A percentile compares a stretch with the other conserved stretches of the same genome.
phyloP scores from a whole-genome alignment of 2,113 vertebrate genomes.

The Dermatemys mawii region DNA sequence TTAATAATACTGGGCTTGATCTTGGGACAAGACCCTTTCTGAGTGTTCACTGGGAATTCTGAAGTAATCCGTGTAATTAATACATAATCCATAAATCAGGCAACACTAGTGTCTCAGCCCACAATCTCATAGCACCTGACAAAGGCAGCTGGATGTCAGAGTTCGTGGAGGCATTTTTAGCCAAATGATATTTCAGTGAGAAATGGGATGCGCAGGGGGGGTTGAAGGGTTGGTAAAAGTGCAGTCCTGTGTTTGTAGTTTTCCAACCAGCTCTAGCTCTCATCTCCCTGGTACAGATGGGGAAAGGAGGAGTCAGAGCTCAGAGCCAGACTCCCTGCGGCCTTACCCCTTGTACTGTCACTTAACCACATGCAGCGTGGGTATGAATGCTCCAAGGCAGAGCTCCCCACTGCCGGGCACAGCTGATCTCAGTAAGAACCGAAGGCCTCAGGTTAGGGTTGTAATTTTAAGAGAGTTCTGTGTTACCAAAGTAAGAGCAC shows the following conservation, averaged over 20 bases:
- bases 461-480: background rate
- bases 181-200: no score
- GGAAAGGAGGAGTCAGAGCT: background rate
- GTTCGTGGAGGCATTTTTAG: no score
- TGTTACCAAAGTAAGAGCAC: background rate
- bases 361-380: background rate
- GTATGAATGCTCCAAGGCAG: background rate
- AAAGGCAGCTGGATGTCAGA: no score
- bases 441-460: background rate
- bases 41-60: no score
- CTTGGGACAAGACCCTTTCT: no score
- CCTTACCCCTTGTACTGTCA: background rate
- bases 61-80: no score
- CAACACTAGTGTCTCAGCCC: no score
- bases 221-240: background rate
- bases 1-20: no score
- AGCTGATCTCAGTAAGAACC: background rate
- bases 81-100: no score
- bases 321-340: background rate
- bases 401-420: background rate
- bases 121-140: no score
- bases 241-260: background rate
- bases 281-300: background rate
- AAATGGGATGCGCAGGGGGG: no score
- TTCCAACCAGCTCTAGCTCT: background rate